A percentile compares a stretch with the other conserved stretches of the same genome.
These are phyloP conservation scores for Melanotaenia trifasciata DNA, from an alignment of 2,797 vertebrate genomes.

Conservation along the genomic window DNA sequence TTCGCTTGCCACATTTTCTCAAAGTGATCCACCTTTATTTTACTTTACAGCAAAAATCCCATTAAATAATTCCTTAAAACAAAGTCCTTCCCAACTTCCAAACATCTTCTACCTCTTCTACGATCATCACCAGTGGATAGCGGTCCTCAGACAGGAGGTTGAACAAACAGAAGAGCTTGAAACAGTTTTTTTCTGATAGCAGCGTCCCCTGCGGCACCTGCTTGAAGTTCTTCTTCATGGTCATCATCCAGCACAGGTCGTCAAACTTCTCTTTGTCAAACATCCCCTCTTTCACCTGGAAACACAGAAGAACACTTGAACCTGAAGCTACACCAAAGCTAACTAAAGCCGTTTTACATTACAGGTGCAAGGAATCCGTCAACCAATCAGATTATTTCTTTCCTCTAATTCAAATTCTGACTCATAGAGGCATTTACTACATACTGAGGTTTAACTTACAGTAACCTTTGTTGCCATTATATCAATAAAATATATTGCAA, in stretches of 20 bases:
- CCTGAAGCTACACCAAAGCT: not conserved
- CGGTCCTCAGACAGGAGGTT: slow-evolving; percentile 86
- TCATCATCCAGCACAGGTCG: slow-evolving; percentile 88
- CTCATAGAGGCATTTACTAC: not conserved
- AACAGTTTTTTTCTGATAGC: slow-evolving; percentile 80
- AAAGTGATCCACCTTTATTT: not conserved
- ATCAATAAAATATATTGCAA: no score
- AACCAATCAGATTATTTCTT: not conserved
- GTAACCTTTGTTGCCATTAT: no score
- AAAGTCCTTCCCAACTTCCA: not conserved
- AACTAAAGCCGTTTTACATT: not conserved
- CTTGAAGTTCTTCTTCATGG: slow-evolving; percentile 84
- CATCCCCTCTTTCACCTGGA: slow-evolving; percentile 83
- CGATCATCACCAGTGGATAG: slow-evolving; percentile 86
- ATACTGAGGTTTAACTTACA: not conserved
- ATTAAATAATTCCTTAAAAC: not conserved
- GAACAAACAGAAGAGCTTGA: slow-evolving; percentile 88
- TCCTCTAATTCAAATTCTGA: not conserved
- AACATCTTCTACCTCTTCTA: slow-evolving; percentile 78
- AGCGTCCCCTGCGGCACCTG: slow-evolving; percentile 44
- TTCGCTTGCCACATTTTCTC: not conserved
- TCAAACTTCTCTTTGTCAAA: slow-evolving; percentile 87
- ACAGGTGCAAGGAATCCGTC: not conserved
- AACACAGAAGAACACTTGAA: slow-evolving; percentile 5
- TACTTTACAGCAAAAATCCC: no score